These are phyloP conservation scores for Sylvia borin DNA, from an alignment of 2,797 vertebrate genomes.

Conservation along the genomic window DNA sequence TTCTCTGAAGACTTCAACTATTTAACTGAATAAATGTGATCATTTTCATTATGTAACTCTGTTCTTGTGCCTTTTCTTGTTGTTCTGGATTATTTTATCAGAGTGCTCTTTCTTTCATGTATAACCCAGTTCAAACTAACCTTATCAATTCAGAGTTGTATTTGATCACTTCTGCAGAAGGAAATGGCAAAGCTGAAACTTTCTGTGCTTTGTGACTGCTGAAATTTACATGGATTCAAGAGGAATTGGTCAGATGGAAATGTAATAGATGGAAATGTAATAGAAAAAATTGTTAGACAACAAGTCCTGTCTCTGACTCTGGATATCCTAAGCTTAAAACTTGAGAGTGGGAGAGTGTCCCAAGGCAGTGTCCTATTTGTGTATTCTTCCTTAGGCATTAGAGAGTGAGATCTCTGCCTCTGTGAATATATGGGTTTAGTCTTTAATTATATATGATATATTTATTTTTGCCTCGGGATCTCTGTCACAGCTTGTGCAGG, in stretches of 20 bases:
- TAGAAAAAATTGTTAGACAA: neutral
- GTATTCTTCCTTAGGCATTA: conserved; percentile 52
- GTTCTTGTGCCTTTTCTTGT: neutral
- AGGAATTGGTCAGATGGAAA: neutral
- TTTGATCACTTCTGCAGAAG: neutral
- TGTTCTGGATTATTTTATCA: neutral
- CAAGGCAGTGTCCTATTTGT: conserved; percentile 54
- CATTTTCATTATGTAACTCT: neutral
- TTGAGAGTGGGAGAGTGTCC: conserved; percentile 20
- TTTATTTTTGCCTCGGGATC: conserved; percentile 58
- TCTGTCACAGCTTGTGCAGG: conserved; percentile 38
- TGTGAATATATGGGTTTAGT: neutral
- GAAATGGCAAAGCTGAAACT: neutral
- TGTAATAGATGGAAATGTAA: neutral
- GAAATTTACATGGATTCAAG: neutral
- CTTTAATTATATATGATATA: conserved; percentile 61
- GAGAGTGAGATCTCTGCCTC: neutral
- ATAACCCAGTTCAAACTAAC: neutral
- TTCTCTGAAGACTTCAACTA: neutral
- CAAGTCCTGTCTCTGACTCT: neutral
- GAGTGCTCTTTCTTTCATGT: neutral
- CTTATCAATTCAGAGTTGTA: neutral
- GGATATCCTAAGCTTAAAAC: neutral
- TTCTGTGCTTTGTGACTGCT: neutral
- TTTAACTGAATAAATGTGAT: neutral